phyloP scores from a whole-genome alignment of 2,113 vertebrate genomes.

The Sceloporus undulatus region DNA sequence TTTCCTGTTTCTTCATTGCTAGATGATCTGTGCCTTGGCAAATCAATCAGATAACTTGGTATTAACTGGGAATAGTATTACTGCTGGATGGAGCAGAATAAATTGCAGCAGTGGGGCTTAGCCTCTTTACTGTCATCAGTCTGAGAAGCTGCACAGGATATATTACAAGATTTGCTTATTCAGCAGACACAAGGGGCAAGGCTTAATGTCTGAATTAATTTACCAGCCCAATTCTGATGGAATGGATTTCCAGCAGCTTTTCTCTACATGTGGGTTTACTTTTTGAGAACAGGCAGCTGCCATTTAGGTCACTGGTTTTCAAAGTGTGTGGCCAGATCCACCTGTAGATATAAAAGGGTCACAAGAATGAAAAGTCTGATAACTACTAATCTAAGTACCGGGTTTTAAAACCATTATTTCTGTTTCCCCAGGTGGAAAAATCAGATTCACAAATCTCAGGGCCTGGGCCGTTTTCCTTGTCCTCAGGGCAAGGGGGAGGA shows the following conservation, averaged over 20 bases:
- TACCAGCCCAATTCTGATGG: neutral
- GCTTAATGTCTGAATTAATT: slow-evolving; percentile 11
- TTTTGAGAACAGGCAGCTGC: neutral
- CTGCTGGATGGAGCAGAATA: neutral
- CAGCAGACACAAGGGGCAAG: neutral
- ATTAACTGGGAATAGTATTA: slow-evolving; percentile 14
- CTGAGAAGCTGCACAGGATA: neutral
- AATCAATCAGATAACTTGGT: slow-evolving; percentile 13
- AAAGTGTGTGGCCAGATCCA: too few relatives aligned
- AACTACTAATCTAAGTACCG: neutral
- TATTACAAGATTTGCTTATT: slow-evolving; percentile 1
- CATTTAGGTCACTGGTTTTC: neutral
- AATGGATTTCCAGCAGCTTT: slow-evolving; percentile 9
- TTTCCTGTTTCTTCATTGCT: slow-evolving; percentile 29
- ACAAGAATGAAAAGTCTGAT: too few relatives aligned
- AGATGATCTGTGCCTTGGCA: neutral
- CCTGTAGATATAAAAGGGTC: too few relatives aligned
- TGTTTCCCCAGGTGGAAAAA: neutral
- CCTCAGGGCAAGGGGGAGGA: too few relatives aligned
- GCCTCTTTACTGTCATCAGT: neutral
- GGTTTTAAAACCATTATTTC: neutral
- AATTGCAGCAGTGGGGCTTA: slow-evolving; percentile 13
- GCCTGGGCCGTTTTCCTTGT: too few relatives aligned
- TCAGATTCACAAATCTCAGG: too few relatives aligned
- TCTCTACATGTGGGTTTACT: neutral